These are phyloP conservation scores for Serripes groenlandicus DNA, from an alignment of 2,888 invertebrate species.

Conservation along the genomic window DNA sequence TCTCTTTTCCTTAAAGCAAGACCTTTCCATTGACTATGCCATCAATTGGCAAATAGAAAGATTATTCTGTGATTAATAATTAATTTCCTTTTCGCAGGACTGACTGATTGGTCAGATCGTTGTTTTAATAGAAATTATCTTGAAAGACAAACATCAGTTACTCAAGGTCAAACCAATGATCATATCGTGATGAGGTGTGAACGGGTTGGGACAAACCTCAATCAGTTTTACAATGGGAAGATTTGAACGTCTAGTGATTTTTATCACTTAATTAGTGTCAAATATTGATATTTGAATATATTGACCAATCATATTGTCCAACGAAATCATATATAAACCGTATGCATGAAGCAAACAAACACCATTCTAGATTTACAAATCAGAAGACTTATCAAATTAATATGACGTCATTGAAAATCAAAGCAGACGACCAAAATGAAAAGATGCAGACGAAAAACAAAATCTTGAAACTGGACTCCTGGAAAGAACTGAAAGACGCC, in stretches of 20 bases:
- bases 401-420: neutral
- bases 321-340: too few species aligned
- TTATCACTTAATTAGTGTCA: constrained; percentile 28
- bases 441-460: constrained; percentile 11
- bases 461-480: neutral
- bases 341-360: neutral
- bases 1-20: too few species aligned
- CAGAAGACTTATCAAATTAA: too few species aligned
- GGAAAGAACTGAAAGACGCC: constrained; percentile 15
- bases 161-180: neutral
- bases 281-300: neutral
- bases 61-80: too few species aligned
- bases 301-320: neutral
- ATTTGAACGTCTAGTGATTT: neutral
- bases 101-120: too few species aligned
- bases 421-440: neutral
- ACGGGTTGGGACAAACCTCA: neutral
- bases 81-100: too few species aligned
- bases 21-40: too few species aligned
- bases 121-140: too few species aligned
- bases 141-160: too few species aligned
- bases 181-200: neutral
- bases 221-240: neutral
- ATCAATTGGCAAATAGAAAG: too few species aligned
- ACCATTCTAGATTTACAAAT: neutral